phyloP scores from a whole-genome alignment of 2,888 invertebrate genomes.

The Platerodrilus igneus region DNA sequence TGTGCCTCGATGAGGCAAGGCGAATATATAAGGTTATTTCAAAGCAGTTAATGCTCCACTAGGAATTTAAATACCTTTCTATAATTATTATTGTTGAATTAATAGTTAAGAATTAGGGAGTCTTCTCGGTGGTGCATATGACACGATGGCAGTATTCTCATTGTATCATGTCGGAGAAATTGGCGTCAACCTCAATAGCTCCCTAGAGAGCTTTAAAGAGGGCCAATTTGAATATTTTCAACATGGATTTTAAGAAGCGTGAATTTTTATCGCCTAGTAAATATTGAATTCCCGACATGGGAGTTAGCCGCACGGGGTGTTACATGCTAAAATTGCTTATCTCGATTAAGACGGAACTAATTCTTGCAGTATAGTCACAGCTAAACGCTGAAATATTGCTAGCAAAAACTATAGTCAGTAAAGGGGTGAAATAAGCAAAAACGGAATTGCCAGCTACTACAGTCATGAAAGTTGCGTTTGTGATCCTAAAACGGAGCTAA shows the following conservation, averaged over 20 bases:
- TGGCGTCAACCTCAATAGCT: slow-evolving; percentile 52
- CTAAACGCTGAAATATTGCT: slow-evolving; percentile 36
- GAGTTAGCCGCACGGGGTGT: slow-evolving; percentile 21
- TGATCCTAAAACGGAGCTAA: slow-evolving; percentile 40
- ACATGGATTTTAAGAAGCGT: slow-evolving; percentile 54
- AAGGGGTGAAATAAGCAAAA: slow-evolving; percentile 42
- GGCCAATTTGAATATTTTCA: slow-evolving; percentile 55
- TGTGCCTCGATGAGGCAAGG: too few species aligned
- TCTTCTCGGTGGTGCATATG: slow-evolving; percentile 41
- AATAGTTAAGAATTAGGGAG: slow-evolving; percentile 39
- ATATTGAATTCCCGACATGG: slow-evolving; percentile 42
- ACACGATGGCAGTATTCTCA: slow-evolving; percentile 42
- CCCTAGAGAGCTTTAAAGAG: slow-evolving; percentile 49
- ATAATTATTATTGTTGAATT: too few species aligned
- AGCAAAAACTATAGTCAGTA: slow-evolving; percentile 36
- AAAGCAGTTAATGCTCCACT: too few species aligned
- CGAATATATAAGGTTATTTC: too few species aligned
- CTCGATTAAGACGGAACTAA: slow-evolving; percentile 12
- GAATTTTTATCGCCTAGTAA: slow-evolving; percentile 48
- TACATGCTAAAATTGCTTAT: slow-evolving; percentile 18
- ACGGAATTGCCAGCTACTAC: slow-evolving; percentile 38
- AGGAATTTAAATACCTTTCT: too few species aligned
- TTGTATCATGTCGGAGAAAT: slow-evolving; percentile 52
- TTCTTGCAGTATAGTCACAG: slow-evolving; percentile 14
- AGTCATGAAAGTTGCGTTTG: too few species aligned